A percentile compares a stretch with the other conserved stretches of the same genome.
phyloP scores from a whole-genome alignment of 2,113 vertebrate species.

The Poeciliopsis prolifica region DNA sequence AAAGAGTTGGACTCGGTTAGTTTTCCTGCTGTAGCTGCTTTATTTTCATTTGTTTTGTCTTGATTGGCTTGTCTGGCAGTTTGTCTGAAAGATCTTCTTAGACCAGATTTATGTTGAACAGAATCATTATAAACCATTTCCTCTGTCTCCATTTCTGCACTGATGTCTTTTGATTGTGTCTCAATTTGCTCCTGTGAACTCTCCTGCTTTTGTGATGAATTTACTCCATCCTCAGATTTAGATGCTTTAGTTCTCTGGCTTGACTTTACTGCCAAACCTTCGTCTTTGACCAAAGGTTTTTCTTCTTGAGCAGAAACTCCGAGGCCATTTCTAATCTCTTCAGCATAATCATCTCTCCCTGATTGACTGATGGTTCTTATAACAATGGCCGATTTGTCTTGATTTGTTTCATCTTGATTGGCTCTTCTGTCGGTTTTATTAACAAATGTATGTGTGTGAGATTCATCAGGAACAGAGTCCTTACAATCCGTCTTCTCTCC shows the following conservation, averaged over 20 bases:
- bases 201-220: conserved; percentile 26
- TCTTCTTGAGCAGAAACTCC: background rate
- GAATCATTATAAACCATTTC: conserved; percentile 37
- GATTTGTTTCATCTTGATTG: conserved; percentile 23
- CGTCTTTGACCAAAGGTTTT: background rate
- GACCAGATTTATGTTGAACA: conserved; percentile 18
- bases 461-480: conserved; percentile 40
- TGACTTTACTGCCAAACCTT: conserved; percentile 2
- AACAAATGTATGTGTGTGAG: background rate
- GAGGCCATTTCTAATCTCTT: too few species aligned
- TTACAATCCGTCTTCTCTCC: conserved; percentile 11
- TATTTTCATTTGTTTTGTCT: background rate
- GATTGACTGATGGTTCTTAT: background rate
- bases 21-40: conserved; percentile 10
- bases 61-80: conserved; percentile 40
- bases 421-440: conserved; percentile 38
- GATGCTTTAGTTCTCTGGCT: background rate
- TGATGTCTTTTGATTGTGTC: background rate
- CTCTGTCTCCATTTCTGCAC: background rate
- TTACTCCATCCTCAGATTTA: conserved; percentile 24
- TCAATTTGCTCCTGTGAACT: background rate
- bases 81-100: conserved; percentile 18
- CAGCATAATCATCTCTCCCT: background rate
- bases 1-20: background rate
- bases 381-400: background rate